Conservation (phyloP, 2,888 invertebrate species). For the Adineta ricciae region DNA sequence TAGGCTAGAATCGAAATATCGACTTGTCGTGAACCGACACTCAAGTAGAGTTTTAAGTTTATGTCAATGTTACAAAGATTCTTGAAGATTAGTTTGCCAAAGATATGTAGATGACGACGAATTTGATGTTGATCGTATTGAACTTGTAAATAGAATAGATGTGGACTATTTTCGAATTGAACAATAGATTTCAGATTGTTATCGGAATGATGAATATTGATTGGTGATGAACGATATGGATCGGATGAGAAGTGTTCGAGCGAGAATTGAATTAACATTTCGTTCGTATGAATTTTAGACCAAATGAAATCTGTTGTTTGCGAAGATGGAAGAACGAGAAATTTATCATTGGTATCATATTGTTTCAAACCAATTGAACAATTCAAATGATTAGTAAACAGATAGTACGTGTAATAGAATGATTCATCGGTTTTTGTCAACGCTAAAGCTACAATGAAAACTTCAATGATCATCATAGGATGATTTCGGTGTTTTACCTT, state of each 20-base stretch:
- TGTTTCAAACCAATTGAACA: constrained; percentile 15
- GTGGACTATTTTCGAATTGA: background rate
- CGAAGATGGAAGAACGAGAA: background rate
- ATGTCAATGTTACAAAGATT: background rate
- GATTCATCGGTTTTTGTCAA: background rate
- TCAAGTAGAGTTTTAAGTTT: background rate
- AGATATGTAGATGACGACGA: background rate
- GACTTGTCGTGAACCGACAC: background rate
- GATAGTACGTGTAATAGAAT: background rate
- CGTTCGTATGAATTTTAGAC: background rate
- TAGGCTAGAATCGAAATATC: background rate
- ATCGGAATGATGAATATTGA: background rate
- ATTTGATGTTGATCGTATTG: background rate
- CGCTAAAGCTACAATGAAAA: background rate
- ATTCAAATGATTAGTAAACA: background rate
- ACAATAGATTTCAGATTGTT: background rate
- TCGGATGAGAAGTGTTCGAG: background rate
- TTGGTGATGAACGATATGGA: background rate
- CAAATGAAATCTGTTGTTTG: background rate
- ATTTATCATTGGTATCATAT: background rate
- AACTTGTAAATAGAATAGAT: background rate
- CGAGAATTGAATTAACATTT: background rate
- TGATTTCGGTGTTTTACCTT: background rate
- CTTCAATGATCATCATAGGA: too few relatives aligned
- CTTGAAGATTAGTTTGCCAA: background rate